phyloP scores from a whole-genome alignment of 2,113 vertebrate genomes.

The Anhinga anhinga region DNA sequence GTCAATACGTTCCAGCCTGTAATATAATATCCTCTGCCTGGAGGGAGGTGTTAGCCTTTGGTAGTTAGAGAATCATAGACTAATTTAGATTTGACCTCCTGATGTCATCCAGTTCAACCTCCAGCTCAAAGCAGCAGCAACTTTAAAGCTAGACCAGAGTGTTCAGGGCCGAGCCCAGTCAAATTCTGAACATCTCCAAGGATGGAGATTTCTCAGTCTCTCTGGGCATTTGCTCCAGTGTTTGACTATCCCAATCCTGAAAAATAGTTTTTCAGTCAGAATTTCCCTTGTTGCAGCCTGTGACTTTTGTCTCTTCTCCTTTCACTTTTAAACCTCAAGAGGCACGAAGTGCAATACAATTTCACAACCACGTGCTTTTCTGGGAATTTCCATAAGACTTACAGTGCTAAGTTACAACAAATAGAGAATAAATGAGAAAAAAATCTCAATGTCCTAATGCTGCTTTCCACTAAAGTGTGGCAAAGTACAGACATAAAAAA shows the following conservation, averaged over 20 bases:
- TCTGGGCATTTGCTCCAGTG: neutral
- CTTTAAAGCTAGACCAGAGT: neutral
- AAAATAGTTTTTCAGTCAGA: neutral
- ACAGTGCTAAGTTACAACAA: neutral
- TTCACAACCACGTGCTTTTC: neutral
- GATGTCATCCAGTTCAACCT: neutral
- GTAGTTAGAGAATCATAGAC: neutral
- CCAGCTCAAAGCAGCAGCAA: neutral
- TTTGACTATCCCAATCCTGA: neutral
- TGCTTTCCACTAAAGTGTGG: neutral
- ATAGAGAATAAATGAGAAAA: neutral
- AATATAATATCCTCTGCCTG: neutral
- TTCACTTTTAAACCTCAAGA: neutral
- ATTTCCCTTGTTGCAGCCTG: neutral
- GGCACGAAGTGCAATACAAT: neutral
- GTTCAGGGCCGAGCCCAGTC: neutral
- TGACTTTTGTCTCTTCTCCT: neutral
- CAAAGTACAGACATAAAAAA: neutral
- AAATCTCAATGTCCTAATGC: neutral
- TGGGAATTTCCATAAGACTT: neutral
- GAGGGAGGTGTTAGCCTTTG: neutral
- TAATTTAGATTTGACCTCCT: neutral
- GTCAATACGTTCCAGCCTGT: neutral
- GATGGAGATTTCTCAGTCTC: neutral
- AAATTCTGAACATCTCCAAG: neutral